These are phyloP conservation scores for Leiothrix lutea DNA, from an alignment of 2,113 vertebrate species.

Conservation along the genomic window DNA sequence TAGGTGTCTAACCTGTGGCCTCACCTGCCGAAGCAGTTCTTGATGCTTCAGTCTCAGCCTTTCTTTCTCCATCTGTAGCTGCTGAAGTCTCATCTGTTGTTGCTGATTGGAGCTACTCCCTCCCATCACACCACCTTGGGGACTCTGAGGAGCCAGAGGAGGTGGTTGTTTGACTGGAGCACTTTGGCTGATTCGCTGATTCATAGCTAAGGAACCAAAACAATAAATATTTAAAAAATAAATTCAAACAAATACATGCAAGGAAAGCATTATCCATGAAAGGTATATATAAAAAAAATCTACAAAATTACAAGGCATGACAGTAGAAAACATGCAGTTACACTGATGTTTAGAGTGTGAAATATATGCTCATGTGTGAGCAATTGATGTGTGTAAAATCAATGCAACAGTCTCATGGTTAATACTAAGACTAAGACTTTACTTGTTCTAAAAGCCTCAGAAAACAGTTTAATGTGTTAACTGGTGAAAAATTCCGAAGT, in stretches of 20 bases:
- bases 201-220: constrained; percentile 80
- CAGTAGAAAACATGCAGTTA: neutral
- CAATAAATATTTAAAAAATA: neutral
- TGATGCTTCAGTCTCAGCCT: constrained; percentile 93
- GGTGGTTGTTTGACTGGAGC: constrained; percentile 90
- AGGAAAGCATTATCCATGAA: neutral
- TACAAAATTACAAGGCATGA: neutral
- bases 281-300: neutral
- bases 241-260: neutral
- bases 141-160: constrained; percentile 84
- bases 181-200: constrained; percentile 92
- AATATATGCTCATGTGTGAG: neutral
- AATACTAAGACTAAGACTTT: neutral
- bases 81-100: constrained; percentile 91
- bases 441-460: neutral
- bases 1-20: constrained; percentile 89
- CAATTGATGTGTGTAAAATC: neutral
- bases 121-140: constrained; percentile 81
- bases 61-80: constrained; percentile 96
- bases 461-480: neutral
- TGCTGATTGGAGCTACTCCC: constrained; percentile 77
- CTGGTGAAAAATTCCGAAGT: neutral
- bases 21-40: constrained; percentile 95
- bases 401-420: neutral
- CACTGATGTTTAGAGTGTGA: neutral